Base-by-base conservation (phyloP, 2,113 vertebrate species). In the Okapia johnstoni region DNA sequence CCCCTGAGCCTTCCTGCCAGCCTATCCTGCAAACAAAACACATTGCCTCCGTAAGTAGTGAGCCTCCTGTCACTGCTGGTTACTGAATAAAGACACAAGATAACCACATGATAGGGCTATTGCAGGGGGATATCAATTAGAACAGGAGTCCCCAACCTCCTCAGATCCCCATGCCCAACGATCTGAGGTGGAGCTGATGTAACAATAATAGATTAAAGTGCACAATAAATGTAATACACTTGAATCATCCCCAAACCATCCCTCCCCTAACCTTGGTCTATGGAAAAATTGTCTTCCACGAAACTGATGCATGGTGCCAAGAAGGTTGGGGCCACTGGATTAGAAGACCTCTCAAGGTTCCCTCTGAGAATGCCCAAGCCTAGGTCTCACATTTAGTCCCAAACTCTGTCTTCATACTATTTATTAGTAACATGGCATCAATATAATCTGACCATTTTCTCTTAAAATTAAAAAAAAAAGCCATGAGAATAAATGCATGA, bases 1-100 rank as follows among this genome's bases (percentile, higher is more conserved):
- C 90, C 84, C 93, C 30, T 43, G 50, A 83, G 84, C 77, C 28
- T 97, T 95, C 97, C 90, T 80, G 92, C 57, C n/a, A 76, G 70
- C 30, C 63, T 52, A 73, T 46, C 84, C 76, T 90, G 26, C 43
- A 83, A 76, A 25, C 40, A 73, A 70, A 94, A 85, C 23, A 52
- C 26, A 87, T 16, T 84, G 86, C 46, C 43, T 63, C 66, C 30
- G 4, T 50, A 77, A 94, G 40, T 23, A 85, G 26, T 8, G 11
- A 93, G 86, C 43, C 79, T 23, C 66, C 52, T 70, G 57, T 17
- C 16, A n/a, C 77, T 88, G 36, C 17, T 43, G 25, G 60, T 46
- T 63, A 96, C 54, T 10, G 10, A 63, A 54, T 25, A 46, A 58
- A 96, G 36, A 50, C 52, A 50, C 2, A 1, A 40, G 26, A 73